These are phyloP conservation scores for Thunnus maccoyii DNA, from an alignment of 2,113 vertebrate genomes.

Conservation along the genomic window DNA sequence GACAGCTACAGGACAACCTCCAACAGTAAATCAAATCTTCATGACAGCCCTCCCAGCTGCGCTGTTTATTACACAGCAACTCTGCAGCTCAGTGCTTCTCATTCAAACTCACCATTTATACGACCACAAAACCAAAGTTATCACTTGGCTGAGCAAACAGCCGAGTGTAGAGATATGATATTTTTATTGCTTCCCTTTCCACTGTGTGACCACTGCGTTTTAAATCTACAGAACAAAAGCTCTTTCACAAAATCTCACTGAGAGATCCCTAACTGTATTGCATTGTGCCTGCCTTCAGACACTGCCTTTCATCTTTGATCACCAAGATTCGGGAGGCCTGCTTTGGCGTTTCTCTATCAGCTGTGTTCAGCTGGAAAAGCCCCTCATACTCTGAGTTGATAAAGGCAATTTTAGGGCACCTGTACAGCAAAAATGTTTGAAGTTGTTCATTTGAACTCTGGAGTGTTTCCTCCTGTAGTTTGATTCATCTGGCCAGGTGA, in stretches of 20 bases:
- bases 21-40: slow-evolving; percentile 64
- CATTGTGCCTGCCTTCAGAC: slow-evolving; percentile 12
- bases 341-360: slow-evolving; percentile 48
- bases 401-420: not conserved
- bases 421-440: not conserved
- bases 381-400: slow-evolving; percentile 1
- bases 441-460: slow-evolving; percentile 33
- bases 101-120: slow-evolving; percentile 38
- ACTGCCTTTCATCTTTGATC: slow-evolving; percentile 46
- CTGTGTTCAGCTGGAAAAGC: slow-evolving; percentile 31
- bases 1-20: slow-evolving; percentile 61
- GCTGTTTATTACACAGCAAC: slow-evolving; percentile 57
- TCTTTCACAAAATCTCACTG: slow-evolving; percentile 35
- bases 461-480: not conserved
- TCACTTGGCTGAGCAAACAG: slow-evolving; percentile 33
- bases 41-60: slow-evolving; percentile 43
- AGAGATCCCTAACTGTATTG: slow-evolving; percentile 22
- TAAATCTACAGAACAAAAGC: slow-evolving; percentile 33
- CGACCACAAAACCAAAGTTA: slow-evolving; percentile 28
- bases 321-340: not conserved
- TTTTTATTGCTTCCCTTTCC: slow-evolving; percentile 49
- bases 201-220: slow-evolving; percentile 15
- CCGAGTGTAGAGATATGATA: slow-evolving; percentile 14
- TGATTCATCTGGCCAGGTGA: not conserved
- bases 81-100: slow-evolving; percentile 21